Base-by-base conservation (phyloP, 2,888 invertebrate species). In the Leptopterna dolabrata region DNA sequence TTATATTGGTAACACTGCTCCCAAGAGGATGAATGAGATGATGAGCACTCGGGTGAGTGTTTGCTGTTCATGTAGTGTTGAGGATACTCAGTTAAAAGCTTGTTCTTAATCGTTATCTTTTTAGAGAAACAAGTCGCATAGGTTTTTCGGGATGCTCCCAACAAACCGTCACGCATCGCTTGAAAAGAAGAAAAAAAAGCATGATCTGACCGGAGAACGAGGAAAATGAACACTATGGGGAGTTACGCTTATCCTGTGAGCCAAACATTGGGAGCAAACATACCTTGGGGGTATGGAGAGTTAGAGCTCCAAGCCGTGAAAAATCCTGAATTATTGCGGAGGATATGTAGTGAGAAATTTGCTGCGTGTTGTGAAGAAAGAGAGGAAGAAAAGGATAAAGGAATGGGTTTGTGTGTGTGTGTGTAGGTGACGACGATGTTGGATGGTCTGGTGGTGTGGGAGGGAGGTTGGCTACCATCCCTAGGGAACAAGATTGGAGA, bases 311-410 rank as follows among this genome's bases (percentile, higher is more conserved):
- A 19, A 78, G 45, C 78, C 43, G 45, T 45, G 45, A 76, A 76
- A 55, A 78, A 78, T 78, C 45, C 45, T 78, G 78, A 78, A 78
- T 78, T 45, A 78, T 78, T 45, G 63, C 45, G 78, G 43, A 7
- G 78, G 45, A 43, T 78, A 78, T 45, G 13, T 78, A 27, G 78
- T 43, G 78, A 78, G 78, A 43, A 45, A 78, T 45, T 78, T 78
- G 43, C 45, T 27, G 78, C 45, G 78, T 78, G 45, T 45, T 47
- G 45, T 19, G 78, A 63, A 63, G 63, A 63, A 63, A 27, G 63
- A 24, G 11, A 11, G 27, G 1, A 63, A 24, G 63, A 63, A 24
- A 63, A 24, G 7, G 24, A 24, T 63, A 47, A 47, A 47, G 47
- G 63, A 24, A 19, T 27, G 24, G 63, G 24, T 19, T 4, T 63